Evolutionary conservation across 2,797 vertebrate species (phyloP), one percentile per base, ranked within the genome.

Genomic region (Alfaro cultratus): DNA sequence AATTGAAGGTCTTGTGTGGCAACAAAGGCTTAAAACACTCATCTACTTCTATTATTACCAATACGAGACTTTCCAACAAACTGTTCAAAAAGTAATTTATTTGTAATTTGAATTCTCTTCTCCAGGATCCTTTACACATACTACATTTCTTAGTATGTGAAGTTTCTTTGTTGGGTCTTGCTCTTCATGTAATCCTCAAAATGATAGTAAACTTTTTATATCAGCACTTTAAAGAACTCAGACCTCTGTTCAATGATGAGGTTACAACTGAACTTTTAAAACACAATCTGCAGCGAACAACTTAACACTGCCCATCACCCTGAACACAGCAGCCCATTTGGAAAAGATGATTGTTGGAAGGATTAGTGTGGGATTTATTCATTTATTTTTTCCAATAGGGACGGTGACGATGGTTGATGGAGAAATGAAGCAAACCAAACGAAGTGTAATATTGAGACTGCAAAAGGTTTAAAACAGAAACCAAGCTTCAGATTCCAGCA

Each of bases 1-100:
- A 36, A 49, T 29, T 88, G 82, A 89, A 94, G 88, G 92, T 91
- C 80, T 84, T 3, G 4, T 64, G 80, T 64, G 75, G 83, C 81
- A 75, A 77, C 3, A 47, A 57, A 73, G 43, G 81, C 87, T 75
- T 79, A 83, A 53, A 84, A 53, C 10, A 79, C 18, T 23, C 9
- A 47, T 72, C 36, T 72, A 36, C 78, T 83, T 73, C 47, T 68
- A 10, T 70, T 72, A 75, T 74, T 67, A 45, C 34, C 31, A 47
- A 34, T 34, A 53, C 0, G 23, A 43, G 55, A 74, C 72, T 55
- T 72, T 47, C 10, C n/a, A 36, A 72, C 12, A 45, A 68, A 47
- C 3, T 47, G 21, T n/a, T 34, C 29, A 29, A 49, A 41, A 21
- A 7, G 12, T 18, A 0, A 34, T 49, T 11, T n/a, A 10, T 51